Evolutionary conservation across 2,113 vertebrate genomes (phyloP), one percentile per base, ranked within the genome.

Genomic region (Colossoma macropomum): DNA sequence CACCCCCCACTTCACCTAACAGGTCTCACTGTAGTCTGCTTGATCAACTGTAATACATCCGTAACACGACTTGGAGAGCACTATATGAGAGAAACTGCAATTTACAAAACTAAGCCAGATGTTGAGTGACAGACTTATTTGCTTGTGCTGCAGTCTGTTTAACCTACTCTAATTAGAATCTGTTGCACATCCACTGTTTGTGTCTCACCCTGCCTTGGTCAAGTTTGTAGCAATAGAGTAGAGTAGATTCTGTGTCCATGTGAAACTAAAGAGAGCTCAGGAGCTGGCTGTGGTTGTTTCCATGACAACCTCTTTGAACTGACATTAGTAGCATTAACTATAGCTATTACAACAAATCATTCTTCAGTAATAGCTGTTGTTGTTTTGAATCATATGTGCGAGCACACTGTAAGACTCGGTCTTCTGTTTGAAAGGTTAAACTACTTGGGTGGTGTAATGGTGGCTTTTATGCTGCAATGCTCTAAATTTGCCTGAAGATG

Each of bases 51-150:
- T 59, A 75, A 84, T 80, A n/a, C 75, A 86, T 60, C 73, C 63
- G 59, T 88, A 84, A 86, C 78, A 34, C 70, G 84, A 83, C 80
- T 72, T 87, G 91, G 88, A 92, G 90, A 89, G 82, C 80, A 84
- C 28, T 62, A 30, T 54, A 69, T 75, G 32, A 68, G 50, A n/a
- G 27, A 17, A 6, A 27, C 65, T 8, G 30, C 0, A 5, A 1
- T 32, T 9, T 23, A 66, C 10, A 69, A 28, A 27, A 50, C 32
- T 25, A 60, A 30, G 1, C 7, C 23, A 10, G 17, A 17, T 1
- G 4, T 23, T 34, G 0, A 19, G 32, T 38, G 15, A 38, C 12
- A 45, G 69, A 1, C 15, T 32, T 3, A 70, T 19, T 41, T 68
- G 15, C 30, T 68, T 17, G 28, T 68, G 6, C 28, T 68, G 17